A percentile compares a stretch with the other conserved stretches of the same genome.
Conservation (phyloP, 2,888 invertebrate genomes). For the Iselma pallidipennis region DNA sequence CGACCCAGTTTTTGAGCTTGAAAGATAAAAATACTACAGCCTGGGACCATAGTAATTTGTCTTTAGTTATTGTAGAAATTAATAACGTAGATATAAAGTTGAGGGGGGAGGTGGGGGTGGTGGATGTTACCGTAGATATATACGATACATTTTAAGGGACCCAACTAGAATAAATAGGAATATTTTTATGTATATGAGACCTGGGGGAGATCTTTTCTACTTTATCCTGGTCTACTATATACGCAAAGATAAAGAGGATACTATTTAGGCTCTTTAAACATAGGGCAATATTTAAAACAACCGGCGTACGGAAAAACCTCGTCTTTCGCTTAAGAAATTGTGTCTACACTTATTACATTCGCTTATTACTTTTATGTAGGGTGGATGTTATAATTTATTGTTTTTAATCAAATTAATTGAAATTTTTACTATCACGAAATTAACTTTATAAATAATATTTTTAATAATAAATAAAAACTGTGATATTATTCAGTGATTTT, state of each 20-base stretch:
- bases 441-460: too few species aligned
- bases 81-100: slow-evolving; percentile 37
- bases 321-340: too few species aligned
- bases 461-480: too few species aligned
- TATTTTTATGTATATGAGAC: slow-evolving; percentile 33
- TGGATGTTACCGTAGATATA: neutral
- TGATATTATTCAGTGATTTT: too few species aligned
- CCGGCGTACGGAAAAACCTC: too few species aligned
- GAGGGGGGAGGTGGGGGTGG: slow-evolving; percentile 14
- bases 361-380: slow-evolving; percentile 10
- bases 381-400: slow-evolving; percentile 8
- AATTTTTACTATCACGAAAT: too few species aligned
- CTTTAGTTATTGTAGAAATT: slow-evolving; percentile 34
- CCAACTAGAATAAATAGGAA: slow-evolving; percentile 29
- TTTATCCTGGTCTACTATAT: slow-evolving; percentile 21
- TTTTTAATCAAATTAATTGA: slow-evolving; percentile 25
- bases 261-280: slow-evolving; percentile 26
- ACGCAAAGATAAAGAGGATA: slow-evolving; percentile 30
- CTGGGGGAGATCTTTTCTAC: slow-evolving; percentile 28
- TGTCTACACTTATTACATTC: slow-evolving; percentile 21
- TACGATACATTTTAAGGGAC: neutral
- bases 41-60: slow-evolving; percentile 29
- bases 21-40: slow-evolving; percentile 19
- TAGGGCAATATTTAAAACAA: slow-evolving; percentile 18
- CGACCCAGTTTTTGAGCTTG: neutral